phyloP scores from a whole-genome alignment of 2,797 vertebrate genomes.

The Silurus lanzhouensis region DNA sequence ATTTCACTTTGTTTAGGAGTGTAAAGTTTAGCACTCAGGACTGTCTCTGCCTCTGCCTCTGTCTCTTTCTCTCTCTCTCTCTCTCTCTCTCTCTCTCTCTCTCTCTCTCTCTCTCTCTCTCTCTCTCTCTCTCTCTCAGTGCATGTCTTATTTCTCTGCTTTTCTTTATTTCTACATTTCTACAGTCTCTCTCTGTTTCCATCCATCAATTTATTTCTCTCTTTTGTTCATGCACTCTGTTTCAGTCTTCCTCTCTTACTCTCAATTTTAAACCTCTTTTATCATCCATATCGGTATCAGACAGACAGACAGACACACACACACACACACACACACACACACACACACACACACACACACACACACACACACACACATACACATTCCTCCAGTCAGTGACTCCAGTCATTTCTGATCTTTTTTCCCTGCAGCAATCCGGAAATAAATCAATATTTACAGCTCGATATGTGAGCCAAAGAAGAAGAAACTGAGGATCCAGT shows the following conservation, averaged over 20 bases:
- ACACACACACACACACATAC: not conserved
- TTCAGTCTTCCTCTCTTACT: not conserved
- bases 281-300: not conserved
- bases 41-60: not conserved
- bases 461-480: slow-evolving; percentile 29
- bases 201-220: not conserved
- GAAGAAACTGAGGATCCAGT: slow-evolving; percentile 56
- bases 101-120: not conserved
- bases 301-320: not conserved
- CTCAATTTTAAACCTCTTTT: not conserved
- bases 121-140: not conserved
- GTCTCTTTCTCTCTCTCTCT: not conserved
- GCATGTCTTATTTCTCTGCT: not conserved
- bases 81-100: not conserved
- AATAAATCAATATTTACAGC: slow-evolving; percentile 66
- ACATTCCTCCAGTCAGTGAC: not conserved
- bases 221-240: not conserved
- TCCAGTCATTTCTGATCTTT: slow-evolving; percentile 14
- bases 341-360: not conserved
- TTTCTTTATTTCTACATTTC: slow-evolving; percentile 30
- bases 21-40: not conserved
- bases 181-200: not conserved
- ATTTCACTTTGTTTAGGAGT: not conserved
- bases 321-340: slow-evolving; percentile 1
- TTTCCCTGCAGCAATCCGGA: slow-evolving; percentile 62